Conservation (phyloP, 2,113 vertebrate species). For the Nothobranchius kuhntae region DNA sequence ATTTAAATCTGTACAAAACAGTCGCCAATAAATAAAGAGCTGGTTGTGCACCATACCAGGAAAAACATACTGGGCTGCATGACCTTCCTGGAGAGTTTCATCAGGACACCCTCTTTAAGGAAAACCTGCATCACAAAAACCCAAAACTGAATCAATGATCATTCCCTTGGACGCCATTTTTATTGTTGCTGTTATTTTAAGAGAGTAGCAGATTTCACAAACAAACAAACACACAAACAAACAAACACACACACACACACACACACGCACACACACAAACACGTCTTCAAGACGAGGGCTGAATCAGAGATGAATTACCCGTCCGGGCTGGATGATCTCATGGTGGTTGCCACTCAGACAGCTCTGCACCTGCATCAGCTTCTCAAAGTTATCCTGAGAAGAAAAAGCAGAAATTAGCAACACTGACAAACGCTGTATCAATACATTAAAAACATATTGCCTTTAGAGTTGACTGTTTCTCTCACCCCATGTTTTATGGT, state of each 20-base stretch:
- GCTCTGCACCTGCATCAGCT: conserved; percentile 94
- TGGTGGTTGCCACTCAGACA: conserved; percentile 87
- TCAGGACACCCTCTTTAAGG: conserved; percentile 93
- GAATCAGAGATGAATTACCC: conserved; percentile 74
- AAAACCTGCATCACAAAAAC: conserved; percentile 80
- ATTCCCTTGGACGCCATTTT: background rate
- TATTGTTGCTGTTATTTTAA: no score
- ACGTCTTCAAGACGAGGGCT: no score
- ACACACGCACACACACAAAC: no score
- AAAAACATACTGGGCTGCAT: conserved; percentile 99
- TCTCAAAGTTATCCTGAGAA: conserved; percentile 96
- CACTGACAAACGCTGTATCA: no score
- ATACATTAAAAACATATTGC: no score
- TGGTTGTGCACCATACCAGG: conserved; percentile 81
- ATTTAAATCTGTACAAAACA: background rate
- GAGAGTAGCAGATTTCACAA: no score
- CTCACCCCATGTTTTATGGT: conserved; percentile 95
- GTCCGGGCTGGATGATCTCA: conserved; percentile 93
- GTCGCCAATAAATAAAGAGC: background rate
- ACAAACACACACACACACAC: no score
- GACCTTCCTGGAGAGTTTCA: conserved; percentile 95
- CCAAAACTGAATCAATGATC: background rate
- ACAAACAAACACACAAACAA: no score
- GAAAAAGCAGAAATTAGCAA: conserved; percentile 12
- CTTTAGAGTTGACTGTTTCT: conserved; percentile 2